Evolutionary conservation across 2,888 invertebrate genomes (phyloP).

Genomic region (Polietes domitor): DNA sequence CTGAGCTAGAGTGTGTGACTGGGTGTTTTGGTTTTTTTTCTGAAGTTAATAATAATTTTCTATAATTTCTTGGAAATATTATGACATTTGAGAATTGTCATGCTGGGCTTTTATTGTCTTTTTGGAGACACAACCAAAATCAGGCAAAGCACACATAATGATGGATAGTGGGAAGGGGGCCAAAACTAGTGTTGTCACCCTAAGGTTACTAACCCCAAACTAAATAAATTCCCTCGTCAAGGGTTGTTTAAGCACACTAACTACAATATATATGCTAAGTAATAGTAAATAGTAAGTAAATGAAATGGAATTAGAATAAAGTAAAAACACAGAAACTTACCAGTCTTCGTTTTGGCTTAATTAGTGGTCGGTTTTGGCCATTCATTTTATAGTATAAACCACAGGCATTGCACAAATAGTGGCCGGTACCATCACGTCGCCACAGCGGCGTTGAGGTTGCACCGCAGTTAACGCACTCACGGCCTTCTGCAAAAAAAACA

Average conservation of each 20-base stretch:
- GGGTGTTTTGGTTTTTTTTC: slow-evolving; percentile 50
- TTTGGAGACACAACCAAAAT: slow-evolving; percentile 60
- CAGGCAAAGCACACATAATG: neutral
- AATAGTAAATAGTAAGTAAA: no score
- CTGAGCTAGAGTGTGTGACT: neutral
- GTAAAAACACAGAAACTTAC: slow-evolving; percentile 85
- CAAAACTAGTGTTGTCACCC: neutral
- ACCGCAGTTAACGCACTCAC: slow-evolving; percentile 99
- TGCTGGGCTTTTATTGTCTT: slow-evolving; percentile 74
- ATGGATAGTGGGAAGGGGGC: neutral
- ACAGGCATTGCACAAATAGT: slow-evolving; percentile 99
- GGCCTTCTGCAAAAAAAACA: slow-evolving; percentile 87
- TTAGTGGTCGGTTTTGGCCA: slow-evolving; percentile 98
- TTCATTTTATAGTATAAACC: slow-evolving; percentile 99
- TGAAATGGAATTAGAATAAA: neutral
- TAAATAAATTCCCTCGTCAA: neutral
- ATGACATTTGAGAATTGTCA: slow-evolving; percentile 78
- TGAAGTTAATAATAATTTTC: slow-evolving; percentile 59
- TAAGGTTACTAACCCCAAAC: neutral
- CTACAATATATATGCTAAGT: no score
- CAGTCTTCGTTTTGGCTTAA: slow-evolving; percentile 99
- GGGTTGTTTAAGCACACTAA: slow-evolving; percentile 40
- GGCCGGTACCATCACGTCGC: slow-evolving; percentile 97
- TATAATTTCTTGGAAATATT: slow-evolving; percentile 76
- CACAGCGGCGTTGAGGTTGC: slow-evolving; percentile 98